Percentiles rank a stretch among this genome's conserved stretches.
Conservation (phyloP, 2,888 invertebrate species). For the Eupithecia subumbrata region DNA sequence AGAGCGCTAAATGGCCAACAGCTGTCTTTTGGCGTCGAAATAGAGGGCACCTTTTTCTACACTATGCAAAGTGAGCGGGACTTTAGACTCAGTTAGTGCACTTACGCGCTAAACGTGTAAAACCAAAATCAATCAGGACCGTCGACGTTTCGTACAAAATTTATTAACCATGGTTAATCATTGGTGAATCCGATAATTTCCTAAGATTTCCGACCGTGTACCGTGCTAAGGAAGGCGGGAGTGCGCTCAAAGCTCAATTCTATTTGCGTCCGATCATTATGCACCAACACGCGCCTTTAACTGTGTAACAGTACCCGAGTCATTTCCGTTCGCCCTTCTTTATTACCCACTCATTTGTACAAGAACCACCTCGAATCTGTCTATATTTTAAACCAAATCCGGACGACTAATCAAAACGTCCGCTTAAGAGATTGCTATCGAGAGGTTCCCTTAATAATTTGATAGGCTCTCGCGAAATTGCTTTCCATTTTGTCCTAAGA, state of each 20-base stretch:
- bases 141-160: not conserved
- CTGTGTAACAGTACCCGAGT: constrained; percentile 77
- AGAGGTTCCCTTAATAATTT: constrained; percentile 42
- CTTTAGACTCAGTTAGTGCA: too few species aligned
- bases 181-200: not conserved
- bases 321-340: constrained; percentile 74
- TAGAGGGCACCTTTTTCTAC: too few species aligned
- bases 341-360: constrained; percentile 68
- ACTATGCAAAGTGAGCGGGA: too few species aligned
- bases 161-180: not conserved
- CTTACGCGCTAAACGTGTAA: too few species aligned
- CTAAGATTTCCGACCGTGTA: not conserved
- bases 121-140: not conserved
- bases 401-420: constrained; percentile 49
- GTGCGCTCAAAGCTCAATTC: constrained; percentile 65
- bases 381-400: constrained; percentile 51
- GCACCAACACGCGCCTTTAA: constrained; percentile 77
- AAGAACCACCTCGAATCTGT: constrained; percentile 58
- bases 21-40: too few species aligned
- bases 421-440: constrained; percentile 40
- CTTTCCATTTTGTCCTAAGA: constrained; percentile 40
- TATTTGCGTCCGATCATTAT: constrained; percentile 80
- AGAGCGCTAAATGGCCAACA: too few species aligned
- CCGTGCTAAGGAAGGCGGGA: constrained; percentile 52
- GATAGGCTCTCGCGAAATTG: constrained; percentile 42